Evolutionary conservation across 2,113 vertebrate species (phyloP).

Genomic region (Percopsis transmontana): DNA sequence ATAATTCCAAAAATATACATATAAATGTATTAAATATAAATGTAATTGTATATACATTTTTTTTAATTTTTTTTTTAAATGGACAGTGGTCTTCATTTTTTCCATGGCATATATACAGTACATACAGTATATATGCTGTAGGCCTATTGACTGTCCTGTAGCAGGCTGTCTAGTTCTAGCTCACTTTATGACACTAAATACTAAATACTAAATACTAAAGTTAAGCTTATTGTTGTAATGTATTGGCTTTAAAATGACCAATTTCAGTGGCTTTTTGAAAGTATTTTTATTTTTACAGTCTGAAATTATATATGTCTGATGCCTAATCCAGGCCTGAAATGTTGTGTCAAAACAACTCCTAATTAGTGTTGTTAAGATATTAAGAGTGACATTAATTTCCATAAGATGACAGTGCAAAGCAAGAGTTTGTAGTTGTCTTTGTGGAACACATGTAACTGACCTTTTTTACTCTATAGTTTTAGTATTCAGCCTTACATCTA

Average conservation of each 20-base stretch:
- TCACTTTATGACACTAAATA: no score
- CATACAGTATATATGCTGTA: no score
- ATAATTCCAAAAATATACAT: no score
- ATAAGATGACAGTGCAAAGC: slow-evolving; percentile 25
- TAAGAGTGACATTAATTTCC: slow-evolving; percentile 30
- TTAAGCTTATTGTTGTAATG: background rate
- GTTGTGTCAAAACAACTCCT: background rate
- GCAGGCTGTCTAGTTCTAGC: no score
- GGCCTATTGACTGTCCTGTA: no score
- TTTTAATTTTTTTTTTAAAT: no score
- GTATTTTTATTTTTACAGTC: no score
- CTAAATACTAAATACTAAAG: background rate
- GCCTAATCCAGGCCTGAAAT: background rate
- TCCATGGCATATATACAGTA: no score
- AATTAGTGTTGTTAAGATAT: background rate
- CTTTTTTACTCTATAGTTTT: slow-evolving; percentile 1
- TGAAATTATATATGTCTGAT: background rate
- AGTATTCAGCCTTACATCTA: background rate
- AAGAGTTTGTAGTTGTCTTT: slow-evolving; percentile 3
- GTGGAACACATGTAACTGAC: background rate
- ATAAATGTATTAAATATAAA: no score
- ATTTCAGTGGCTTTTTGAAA: no score
- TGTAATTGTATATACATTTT: no score
- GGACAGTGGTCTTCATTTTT: no score
- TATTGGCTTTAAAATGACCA: background rate